Percentiles rank a stretch among this genome's conserved stretches.
Conservation (phyloP, 2,888 invertebrate species). For the Sarcophaga carnaria region DNA sequence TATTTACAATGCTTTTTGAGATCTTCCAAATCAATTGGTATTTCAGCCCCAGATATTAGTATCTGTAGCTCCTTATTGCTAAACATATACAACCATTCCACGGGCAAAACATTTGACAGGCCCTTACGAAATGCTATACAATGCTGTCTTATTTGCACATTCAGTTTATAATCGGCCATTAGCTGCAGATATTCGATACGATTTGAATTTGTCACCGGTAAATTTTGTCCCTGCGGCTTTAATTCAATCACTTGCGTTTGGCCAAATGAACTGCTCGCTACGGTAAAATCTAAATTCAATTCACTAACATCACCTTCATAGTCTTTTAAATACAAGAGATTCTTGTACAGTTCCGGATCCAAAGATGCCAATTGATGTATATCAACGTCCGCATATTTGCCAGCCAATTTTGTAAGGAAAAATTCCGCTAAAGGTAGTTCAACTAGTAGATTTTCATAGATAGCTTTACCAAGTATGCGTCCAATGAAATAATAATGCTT, state of each 20-base stretch:
- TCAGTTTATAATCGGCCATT: constrained; percentile 97
- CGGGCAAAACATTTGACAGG: constrained; percentile 93
- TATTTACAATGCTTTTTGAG: constrained; percentile 94
- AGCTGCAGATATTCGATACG: constrained; percentile 98
- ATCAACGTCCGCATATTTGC: constrained; percentile 88
- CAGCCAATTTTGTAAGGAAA: constrained; percentile 93
- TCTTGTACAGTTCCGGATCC: constrained; percentile 93
- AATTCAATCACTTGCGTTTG: constrained; percentile 94
- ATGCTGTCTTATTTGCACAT: constrained; percentile 93
- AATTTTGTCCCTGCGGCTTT: constrained; percentile 94
- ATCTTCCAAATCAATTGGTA: constrained; percentile 96
- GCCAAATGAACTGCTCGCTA: constrained; percentile 94
- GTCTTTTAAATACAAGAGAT: constrained; percentile 92
- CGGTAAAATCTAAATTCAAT: constrained; percentile 95
- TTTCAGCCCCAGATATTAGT: constrained; percentile 97
- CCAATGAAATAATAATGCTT: constrained; percentile 98
- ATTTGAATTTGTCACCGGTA: constrained; percentile 95
- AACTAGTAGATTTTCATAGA: constrained; percentile 96
- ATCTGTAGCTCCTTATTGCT: constrained; percentile 96
- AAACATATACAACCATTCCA: constrained; percentile 97
- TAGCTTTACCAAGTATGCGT: constrained; percentile 95
- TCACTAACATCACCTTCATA: constrained; percentile 93
- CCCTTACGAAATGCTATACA: constrained; percentile 95
- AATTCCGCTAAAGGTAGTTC: constrained; percentile 98
- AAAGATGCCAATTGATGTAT: constrained; percentile 96